Percentiles rank a stretch among this genome's conserved stretches.
These are phyloP conservation scores for Loriculus beryllinus DNA, from an alignment of 2,797 vertebrate species.

Conservation along the genomic window DNA sequence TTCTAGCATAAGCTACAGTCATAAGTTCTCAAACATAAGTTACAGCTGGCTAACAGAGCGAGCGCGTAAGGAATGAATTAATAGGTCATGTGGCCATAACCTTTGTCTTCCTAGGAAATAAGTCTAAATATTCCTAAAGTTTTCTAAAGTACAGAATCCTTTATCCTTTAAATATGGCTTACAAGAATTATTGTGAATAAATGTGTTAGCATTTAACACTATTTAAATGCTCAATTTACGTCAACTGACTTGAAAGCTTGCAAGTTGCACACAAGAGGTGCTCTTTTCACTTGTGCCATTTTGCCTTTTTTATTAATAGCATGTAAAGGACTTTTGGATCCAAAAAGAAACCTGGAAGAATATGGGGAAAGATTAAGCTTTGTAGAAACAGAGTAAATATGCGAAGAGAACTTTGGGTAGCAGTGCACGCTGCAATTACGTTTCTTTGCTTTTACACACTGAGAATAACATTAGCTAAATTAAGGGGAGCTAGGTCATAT, in stretches of 20 bases:
- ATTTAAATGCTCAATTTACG: not conserved
- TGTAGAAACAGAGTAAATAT: not conserved
- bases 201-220: not conserved
- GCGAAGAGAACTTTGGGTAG: not conserved
- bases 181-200: not conserved
- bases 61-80: not conserved
- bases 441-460: not conserved
- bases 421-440: not conserved
- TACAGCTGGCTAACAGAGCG: not conserved
- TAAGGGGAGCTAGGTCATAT: not conserved
- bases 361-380: not conserved
- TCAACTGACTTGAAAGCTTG: not conserved
- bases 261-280: not conserved
- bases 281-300: not conserved
- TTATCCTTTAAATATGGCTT: not conserved
- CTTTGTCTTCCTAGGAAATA: not conserved
- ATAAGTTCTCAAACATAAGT: not conserved
- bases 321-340: not conserved
- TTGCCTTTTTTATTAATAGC: not conserved
- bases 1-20: not conserved
- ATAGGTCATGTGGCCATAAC: not conserved
- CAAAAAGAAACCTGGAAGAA: not conserved
- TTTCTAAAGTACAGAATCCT: not conserved
- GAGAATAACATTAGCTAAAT: not conserved
- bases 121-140: not conserved